A percentile compares a stretch with the other conserved stretches of the same genome.
Evolutionary conservation across 2,888 invertebrate genomes (phyloP).

Genomic region (Ectemnius continuus): DNA sequence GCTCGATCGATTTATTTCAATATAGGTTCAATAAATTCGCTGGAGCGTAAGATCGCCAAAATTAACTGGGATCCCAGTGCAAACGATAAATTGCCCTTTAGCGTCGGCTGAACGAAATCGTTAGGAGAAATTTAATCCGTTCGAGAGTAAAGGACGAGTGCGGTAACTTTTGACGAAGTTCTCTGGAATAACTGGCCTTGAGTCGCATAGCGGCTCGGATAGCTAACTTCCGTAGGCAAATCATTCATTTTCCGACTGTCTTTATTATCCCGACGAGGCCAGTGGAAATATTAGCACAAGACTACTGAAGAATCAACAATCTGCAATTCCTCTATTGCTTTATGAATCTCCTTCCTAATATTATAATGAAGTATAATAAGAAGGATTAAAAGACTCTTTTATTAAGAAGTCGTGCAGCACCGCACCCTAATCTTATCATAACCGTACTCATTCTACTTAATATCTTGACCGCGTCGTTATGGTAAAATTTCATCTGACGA

Average conservation of each 20-base stretch:
- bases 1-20: too few relatives aligned
- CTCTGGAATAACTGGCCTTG: conserved; percentile 46
- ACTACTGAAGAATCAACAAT: neutral
- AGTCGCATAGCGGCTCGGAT: conserved; percentile 31
- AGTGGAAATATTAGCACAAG: neutral
- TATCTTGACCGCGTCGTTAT: neutral
- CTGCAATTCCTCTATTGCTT: neutral
- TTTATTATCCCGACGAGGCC: neutral
- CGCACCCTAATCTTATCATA: neutral
- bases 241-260: conserved; percentile 27
- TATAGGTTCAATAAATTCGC: neutral
- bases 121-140: conserved; percentile 47
- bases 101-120: conserved; percentile 29
- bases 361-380: neutral
- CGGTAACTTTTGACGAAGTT: conserved; percentile 51
- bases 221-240: conserved; percentile 30
- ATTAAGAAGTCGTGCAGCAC: neutral
- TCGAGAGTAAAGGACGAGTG: conserved; percentile 23
- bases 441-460: neutral
- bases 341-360: neutral
- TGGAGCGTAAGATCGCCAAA: neutral
- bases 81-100: conserved; percentile 36
- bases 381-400: neutral
- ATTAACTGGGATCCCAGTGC: neutral
- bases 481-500: neutral